These are phyloP conservation scores for Ormyrus pomaceus DNA, from an alignment of 2,888 invertebrate genomes.

Conservation along the genomic window DNA sequence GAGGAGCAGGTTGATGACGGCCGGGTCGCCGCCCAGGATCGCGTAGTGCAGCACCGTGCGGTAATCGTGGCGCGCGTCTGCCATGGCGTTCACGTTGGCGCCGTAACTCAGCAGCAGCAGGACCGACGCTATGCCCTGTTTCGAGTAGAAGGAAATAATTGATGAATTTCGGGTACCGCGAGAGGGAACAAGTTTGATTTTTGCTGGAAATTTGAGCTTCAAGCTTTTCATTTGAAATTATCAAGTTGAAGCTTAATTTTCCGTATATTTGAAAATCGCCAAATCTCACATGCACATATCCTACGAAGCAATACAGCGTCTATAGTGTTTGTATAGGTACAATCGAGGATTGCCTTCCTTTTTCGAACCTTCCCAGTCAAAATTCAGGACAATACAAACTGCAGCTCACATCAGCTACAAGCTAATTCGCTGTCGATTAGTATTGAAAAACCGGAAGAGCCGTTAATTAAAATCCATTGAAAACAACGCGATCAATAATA, in stretches of 20 bases:
- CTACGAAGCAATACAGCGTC: constrained; percentile 9
- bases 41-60: constrained; percentile 93
- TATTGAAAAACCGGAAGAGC: constrained; percentile 5
- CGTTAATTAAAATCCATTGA: background rate
- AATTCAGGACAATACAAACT: constrained; percentile 8
- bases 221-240: background rate
- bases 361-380: background rate
- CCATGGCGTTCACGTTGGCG: constrained; percentile 91
- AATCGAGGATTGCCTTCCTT: constrained; percentile 14
- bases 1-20: constrained; percentile 86
- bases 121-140: constrained; percentile 85
- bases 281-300: constrained; percentile 27
- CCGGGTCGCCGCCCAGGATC: constrained; percentile 84
- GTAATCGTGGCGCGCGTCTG: constrained; percentile 90
- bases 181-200: no score
- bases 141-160: no score
- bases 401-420: background rate
- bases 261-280: background rate
- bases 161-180: no score
- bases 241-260: background rate
- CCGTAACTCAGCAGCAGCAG: constrained; percentile 86
- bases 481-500: background rate
- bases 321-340: background rate
- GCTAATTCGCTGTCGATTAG: background rate
- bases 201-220: background rate